phyloP scores from a whole-genome alignment of 2,797 vertebrate genomes.

The Acanthurus tractus region DNA sequence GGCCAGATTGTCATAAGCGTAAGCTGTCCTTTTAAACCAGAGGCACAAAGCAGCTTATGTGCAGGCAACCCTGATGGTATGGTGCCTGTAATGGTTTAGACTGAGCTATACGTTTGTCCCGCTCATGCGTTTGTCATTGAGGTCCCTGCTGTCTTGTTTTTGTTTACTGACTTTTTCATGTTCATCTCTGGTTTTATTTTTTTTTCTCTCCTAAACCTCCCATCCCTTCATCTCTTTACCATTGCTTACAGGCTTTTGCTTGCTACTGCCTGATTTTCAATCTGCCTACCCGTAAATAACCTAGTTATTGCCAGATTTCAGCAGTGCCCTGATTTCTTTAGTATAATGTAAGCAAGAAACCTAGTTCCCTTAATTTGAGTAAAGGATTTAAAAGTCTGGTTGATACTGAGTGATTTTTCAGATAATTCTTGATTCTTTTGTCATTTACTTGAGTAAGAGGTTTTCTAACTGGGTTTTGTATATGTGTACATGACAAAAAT shows the following conservation, averaged over 20 bases:
- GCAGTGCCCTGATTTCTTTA: background rate
- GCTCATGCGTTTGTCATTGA: slow-evolving; percentile 39
- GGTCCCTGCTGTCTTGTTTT: slow-evolving; percentile 38
- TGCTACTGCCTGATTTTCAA: background rate
- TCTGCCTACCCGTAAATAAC: slow-evolving; percentile 11
- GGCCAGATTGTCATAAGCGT: slow-evolving; percentile 49
- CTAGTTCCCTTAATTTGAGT: background rate
- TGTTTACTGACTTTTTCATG: slow-evolving; percentile 29
- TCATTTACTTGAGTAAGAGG: background rate
- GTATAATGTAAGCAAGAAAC: background rate
- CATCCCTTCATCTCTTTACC: slow-evolving; percentile 1
- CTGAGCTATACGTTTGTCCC: slow-evolving; percentile 25
- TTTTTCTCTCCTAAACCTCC: slow-evolving; percentile 3
- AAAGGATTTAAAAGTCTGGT: background rate
- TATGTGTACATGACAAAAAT: background rate
- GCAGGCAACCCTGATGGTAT: slow-evolving; percentile 37
- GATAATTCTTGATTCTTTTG: background rate
- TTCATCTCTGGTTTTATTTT: slow-evolving; percentile 23
- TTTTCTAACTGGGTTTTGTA: slow-evolving; percentile 3
- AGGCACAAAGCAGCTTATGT: slow-evolving; percentile 50
- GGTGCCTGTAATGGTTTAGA: slow-evolving; percentile 29
- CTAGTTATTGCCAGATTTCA: background rate
- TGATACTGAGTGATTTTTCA: background rate
- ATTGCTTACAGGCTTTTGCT: slow-evolving; percentile 1
- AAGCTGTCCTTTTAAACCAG: slow-evolving; percentile 50